phyloP scores from a whole-genome alignment of 2,888 invertebrate genomes.

The Coleophora deauratella region DNA sequence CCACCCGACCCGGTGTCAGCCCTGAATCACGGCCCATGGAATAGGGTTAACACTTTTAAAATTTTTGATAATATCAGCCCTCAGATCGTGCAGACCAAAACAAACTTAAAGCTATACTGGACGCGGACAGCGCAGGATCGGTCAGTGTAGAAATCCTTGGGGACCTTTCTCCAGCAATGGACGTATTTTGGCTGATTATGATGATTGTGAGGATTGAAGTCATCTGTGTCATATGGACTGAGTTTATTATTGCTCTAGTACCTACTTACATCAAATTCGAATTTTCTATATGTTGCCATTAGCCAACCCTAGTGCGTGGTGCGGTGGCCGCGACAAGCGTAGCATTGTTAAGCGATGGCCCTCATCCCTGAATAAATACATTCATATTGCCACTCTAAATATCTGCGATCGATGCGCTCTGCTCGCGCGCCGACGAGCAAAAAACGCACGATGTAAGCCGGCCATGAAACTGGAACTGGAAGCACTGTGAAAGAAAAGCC shows the following conservation, averaged over 20 bases:
- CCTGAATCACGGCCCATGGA: constrained; percentile 58
- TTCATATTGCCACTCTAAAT: constrained; percentile 74
- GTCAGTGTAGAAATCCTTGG: no score
- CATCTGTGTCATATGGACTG: no score
- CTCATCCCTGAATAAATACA: constrained; percentile 71
- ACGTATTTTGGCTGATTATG: no score
- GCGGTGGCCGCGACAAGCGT: constrained; percentile 63
- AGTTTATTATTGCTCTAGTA: no score
- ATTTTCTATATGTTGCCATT: constrained; percentile 5
- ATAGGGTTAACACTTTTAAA: constrained; percentile 38
- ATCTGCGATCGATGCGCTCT: constrained; percentile 51
- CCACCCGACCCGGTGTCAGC: constrained; percentile 66
- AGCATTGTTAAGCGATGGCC: constrained; percentile 69
- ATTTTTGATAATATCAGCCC: no score
- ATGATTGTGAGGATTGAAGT: no score
- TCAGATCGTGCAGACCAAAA: no score
- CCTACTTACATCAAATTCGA: no score
- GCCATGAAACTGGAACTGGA: constrained; percentile 1
- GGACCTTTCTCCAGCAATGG: no score
- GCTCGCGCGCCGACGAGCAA: constrained; percentile 10
- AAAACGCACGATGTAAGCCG: background rate
- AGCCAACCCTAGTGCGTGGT: constrained; percentile 43
- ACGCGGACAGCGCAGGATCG: no score
- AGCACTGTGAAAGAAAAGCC: constrained; percentile 6
- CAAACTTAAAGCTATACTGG: no score